Base-by-base conservation (phyloP, 2,797 vertebrate species). In the Phrynocephalus forsythii region DNA sequence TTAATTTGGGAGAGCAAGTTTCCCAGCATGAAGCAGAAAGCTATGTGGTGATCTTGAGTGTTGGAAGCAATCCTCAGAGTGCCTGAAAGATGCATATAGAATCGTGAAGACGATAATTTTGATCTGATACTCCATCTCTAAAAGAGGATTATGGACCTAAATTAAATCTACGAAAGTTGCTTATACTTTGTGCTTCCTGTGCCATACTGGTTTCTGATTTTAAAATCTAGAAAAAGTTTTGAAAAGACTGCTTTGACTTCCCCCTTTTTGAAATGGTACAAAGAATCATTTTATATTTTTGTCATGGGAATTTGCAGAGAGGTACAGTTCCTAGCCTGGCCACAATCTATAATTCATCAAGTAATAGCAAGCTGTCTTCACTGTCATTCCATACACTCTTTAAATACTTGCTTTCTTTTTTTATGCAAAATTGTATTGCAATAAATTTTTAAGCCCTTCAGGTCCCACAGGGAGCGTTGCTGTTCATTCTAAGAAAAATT, bases 231-330 rank as follows among this genome's bases (percentile, higher is more conserved):
- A 26, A 50, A 68, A 44, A 30, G 13, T 56, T 78, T 78, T 52
- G 20, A 68, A 68, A 85, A 50, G 63, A 85, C 9, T 73, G 52
- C 30, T 33, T 18, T 72, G n/a, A 79, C 18, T 16, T 60, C 80
- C 72, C n/a, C 30, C 66, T 72, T 72, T 80, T 50, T 78, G 2
- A 50, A 50, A 68, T 16, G 24, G 78, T 92, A 89, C 81, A 76
- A 52, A 79, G 87, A 78, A 87, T 26, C 44, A 91, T 91, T 92
- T 94, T 20, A 26, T 73, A 56, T 77, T 22, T 85, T 85, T 78
- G 56, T 20, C 77, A n/a, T 28, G 33, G 28, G 30, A 48, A 86
- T 73, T 81, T 73, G 18, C 15, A 85, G 20, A 86, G 28, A 52
- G 28, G 13, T 16, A 52, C 8, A 71, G 24, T 24, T 28, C 0